phyloP scores from a whole-genome alignment of 2,888 invertebrate genomes.

The Xestia c-nigrum region DNA sequence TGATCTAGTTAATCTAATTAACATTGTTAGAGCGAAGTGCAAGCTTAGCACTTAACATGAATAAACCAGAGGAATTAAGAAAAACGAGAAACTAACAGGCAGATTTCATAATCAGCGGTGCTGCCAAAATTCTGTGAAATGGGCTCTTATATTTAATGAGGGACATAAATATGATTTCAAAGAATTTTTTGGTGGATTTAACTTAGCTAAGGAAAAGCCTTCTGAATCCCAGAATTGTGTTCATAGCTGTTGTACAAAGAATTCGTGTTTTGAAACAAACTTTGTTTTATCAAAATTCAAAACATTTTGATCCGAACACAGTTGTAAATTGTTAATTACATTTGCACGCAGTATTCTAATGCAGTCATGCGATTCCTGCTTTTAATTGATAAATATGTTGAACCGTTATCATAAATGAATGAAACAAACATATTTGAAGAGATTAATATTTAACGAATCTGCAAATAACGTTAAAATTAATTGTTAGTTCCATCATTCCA shows the following conservation, averaged over 20 bases:
- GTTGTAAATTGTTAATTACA: background rate
- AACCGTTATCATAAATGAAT: conserved; percentile 22
- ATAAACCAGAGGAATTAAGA: conserved; percentile 31
- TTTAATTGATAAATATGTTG: conserved; percentile 11
- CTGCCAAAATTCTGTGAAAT: conserved; percentile 42
- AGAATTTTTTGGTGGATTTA: background rate
- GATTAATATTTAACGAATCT: conserved; percentile 23
- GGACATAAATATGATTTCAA: conserved; percentile 17
- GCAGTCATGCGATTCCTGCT: background rate
- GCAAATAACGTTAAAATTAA: conserved; percentile 8
- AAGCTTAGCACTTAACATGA: conserved; percentile 27
- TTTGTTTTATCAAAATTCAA: background rate
- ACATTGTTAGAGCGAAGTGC: conserved; percentile 26
- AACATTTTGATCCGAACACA: background rate
- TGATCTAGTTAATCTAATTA: conserved; percentile 9
- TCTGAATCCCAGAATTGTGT: background rate
- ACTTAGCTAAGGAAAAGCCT: background rate
- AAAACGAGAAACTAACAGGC: conserved; percentile 26
- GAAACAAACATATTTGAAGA: conserved; percentile 4
- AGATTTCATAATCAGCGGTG: conserved; percentile 20
- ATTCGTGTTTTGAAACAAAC: background rate
- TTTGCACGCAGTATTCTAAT: background rate
- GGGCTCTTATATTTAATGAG: conserved; percentile 40
- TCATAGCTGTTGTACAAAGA: background rate
- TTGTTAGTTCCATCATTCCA: background rate